These are phyloP conservation scores for Anoplopoma fimbria DNA, from an alignment of 2,113 vertebrate species.

Conservation along the genomic window DNA sequence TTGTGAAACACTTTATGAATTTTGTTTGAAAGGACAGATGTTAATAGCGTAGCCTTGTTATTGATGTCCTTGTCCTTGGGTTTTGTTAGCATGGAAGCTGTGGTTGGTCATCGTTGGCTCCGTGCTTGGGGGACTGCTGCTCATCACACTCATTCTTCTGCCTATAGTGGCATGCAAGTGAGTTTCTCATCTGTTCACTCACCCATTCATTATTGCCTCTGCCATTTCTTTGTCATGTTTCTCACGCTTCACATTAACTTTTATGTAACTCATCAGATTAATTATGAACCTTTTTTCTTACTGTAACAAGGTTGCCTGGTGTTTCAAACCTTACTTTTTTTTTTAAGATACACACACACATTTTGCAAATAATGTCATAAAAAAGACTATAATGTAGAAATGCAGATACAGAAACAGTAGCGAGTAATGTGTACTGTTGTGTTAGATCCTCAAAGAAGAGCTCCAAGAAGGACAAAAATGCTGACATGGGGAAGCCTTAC, in stretches of 20 bases:
- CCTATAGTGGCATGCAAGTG: conserved; percentile 57
- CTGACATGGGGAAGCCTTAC: not conserved
- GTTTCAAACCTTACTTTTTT: not conserved
- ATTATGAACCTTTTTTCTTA: not conserved
- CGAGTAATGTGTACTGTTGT: not conserved
- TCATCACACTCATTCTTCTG: conserved; percentile 60
- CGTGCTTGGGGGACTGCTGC: conserved; percentile 72
- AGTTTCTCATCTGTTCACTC: conserved; percentile 17
- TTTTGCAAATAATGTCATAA: not conserved
- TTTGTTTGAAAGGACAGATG: not conserved
- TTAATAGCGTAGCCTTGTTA: not conserved
- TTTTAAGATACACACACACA: not conserved
- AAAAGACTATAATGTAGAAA: not conserved
- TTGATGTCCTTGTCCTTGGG: not conserved
- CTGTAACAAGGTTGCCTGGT: not conserved
- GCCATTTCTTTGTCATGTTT: not conserved
- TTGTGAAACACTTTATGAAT: not conserved
- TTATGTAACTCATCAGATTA: not conserved
- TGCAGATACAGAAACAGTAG: not conserved
- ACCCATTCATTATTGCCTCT: not conserved
- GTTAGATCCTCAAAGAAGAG: conserved; percentile 59
- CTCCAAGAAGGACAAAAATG: conserved; percentile 9
- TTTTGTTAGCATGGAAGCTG: conserved; percentile 70
- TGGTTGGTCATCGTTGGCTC: conserved; percentile 65
- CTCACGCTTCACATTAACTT: not conserved